Conservation (phyloP, 37 sponge, comb jelly and placozoan species). For the Ianthella basta region DNA sequence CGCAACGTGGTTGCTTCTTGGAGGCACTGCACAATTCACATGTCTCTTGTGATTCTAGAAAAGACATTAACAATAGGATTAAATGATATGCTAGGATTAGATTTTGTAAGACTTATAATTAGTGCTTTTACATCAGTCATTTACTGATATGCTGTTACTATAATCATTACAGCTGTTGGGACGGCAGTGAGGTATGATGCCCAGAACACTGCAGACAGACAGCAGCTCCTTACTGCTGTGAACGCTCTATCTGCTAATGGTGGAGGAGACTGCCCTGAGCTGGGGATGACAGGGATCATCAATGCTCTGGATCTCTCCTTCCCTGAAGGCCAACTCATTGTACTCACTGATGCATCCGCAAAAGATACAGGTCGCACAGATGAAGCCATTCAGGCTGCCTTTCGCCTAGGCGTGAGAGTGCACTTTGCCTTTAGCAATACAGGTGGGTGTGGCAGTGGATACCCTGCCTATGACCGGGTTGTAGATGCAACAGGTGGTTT, state of each 20-base stretch:
- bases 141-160: background rate
- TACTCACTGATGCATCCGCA: conserved; percentile 42
- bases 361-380: conserved; percentile 4
- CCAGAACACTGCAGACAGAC: background rate
- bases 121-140: no score
- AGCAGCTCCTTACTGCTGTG: conserved; percentile 7
- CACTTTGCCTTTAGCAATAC: conserved; percentile 15
- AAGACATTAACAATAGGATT: background rate
- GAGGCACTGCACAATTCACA: no score
- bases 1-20: no score
- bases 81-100: background rate
- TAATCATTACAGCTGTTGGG: conserved; percentile 8
- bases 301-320: conserved; percentile 25
- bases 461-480: conserved; percentile 2
- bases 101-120: no score
- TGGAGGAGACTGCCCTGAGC: conserved; percentile 48
- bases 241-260: conserved; percentile 31
- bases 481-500: conserved; percentile 16
- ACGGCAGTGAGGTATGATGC: conserved; percentile 27
- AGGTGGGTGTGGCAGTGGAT: background rate
- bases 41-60: background rate
- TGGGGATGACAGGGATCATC: conserved; percentile 40
- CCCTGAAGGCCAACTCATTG: conserved; percentile 20
- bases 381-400: conserved; percentile 15
- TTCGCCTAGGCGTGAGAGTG: background rate